Evolutionary conservation across 2,888 invertebrate species (phyloP).

Genomic region (Tenthredo amoena): DNA sequence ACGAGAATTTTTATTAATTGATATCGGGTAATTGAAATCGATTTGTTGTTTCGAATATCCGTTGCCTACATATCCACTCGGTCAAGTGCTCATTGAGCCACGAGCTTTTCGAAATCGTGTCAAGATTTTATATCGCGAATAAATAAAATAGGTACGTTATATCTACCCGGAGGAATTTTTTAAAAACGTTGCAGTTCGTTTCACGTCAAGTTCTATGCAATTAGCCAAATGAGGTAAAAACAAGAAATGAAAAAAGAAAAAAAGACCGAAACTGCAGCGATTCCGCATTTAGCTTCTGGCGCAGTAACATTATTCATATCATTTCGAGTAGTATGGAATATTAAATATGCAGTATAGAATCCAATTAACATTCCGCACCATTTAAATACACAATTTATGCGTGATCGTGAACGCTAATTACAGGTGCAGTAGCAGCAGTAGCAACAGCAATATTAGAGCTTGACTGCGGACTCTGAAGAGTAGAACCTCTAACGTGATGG

Average conservation of each 20-base stretch:
- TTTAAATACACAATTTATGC: constrained; percentile 42
- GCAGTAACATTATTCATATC: constrained; percentile 11
- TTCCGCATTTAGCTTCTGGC: not conserved
- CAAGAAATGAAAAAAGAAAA: not conserved
- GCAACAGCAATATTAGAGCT: no score
- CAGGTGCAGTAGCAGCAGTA: constrained; percentile 18
- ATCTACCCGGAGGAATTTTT: not conserved
- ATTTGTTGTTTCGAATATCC: constrained; percentile 9
- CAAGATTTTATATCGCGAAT: not conserved
- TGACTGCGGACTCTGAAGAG: not conserved
- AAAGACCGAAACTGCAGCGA: not conserved
- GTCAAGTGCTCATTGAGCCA: constrained; percentile 16
- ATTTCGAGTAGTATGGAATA: not conserved
- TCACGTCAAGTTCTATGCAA: not conserved
- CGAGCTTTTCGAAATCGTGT: not conserved
- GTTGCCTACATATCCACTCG: not conserved
- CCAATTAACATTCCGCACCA: constrained; percentile 39
- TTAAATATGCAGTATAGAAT: not conserved
- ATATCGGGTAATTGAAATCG: not conserved
- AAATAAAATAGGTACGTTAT: not conserved
- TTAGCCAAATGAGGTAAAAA: not conserved
- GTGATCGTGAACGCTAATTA: constrained; percentile 28
- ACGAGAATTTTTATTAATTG: not conserved
- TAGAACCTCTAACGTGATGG: not conserved
- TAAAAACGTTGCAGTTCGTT: not conserved